Evolutionary conservation across 2,888 invertebrate species (phyloP), one percentile per base, ranked within the genome.

Genomic region (Oxycera nigricornis): DNA sequence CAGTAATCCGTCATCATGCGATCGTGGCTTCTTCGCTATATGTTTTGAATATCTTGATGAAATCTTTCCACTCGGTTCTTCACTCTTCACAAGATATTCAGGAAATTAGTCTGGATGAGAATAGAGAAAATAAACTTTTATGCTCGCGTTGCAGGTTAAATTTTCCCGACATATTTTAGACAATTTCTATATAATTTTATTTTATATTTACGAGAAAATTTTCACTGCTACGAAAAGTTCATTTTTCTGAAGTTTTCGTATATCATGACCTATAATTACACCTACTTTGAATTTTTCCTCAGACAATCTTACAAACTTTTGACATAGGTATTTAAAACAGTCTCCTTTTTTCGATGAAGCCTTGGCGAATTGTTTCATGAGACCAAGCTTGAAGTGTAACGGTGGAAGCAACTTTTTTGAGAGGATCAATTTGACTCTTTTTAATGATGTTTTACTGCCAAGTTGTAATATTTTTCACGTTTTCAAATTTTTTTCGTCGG

Each of bases 321-420:
- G 70, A 52, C n/a, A 17, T 31, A 76, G 46, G 59, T 76, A 76
- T 39, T 72, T 46, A 61, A 76, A 76, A 72, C 75, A 61, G 31
- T 74, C 30, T 14, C 75, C 73, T 22, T 76, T n/a, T n/a, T n/a
- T n/a, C n/a, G n/a, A n/a, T n/a, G n/a, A n/a, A n/a, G n/a, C n/a
- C n/a, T n/a, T 76, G 20, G 74, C 73, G 73, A 75, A 77, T 28
- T 73, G 74, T 68, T 74, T 76, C 65, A n/a, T 76, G 39, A 75
- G 61, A 24, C 75, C 74, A 22, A 76, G 67, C 59, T 77, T 76
- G 20, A 75, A 76, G 57, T 77, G 76, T 17, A 77, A 57, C 14
- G 75, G 75, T 55, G 76, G 76, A 28, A 76, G 57, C 30, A 73
- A 9, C 22, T 31, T 62, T 20, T 30, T 28, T 9, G 67, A 59